Base-by-base conservation (phyloP, 2,113 vertebrate species). In the Macquaria australasica region DNA sequence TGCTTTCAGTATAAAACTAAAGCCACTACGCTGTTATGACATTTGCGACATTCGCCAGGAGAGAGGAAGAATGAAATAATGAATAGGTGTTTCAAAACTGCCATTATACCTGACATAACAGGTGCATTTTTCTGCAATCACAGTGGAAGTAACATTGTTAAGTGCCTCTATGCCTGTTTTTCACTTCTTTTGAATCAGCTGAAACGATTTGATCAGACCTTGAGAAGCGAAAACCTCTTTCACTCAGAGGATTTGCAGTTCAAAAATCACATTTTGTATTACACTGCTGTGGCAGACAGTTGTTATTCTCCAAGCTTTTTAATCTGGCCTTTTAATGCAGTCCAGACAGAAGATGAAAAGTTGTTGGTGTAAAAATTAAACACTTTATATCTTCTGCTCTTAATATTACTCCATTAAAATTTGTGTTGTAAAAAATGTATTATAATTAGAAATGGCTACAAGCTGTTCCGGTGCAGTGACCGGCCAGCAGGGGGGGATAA, bases 401-500 rank as follows among this genome's bases (percentile, higher is more conserved):
- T 58, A 75, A 72, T 60, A 68, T 37, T 16, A 51, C 31, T 50
- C 48, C 31, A 51, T 53, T 55, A 5, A 64, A 3, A 45, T 37
- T 15, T 58, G 53, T 41, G 25, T 31, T 23, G 34, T 7, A 20
- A 1, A 51, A 15, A 45, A 70, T 39, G 8, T 2, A 66, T 58
- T 59, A 10, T 12, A 43, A 81, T 69, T 63, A 28, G 6, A 69
- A 84, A 28, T 45, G n/a, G 15, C 50, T n/a, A 3, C 37, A 34
- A 55, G 50, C 62, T 73, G 73, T 60, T 84, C 41, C 3, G 23
- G 72, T 70, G 73, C 81, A 64, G 34, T 16, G 53, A 70, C 41
- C 51, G 1, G 55, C 94, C 93, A 87, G 92, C 80, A 95, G 94
- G 93, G 93, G 94, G 94, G 76, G 92, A 59, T 95, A 85, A 85